Percentiles rank a stretch among this genome's conserved stretches.
Conservation (phyloP, 2,797 vertebrate genomes). For the Poecile montanus region DNA sequence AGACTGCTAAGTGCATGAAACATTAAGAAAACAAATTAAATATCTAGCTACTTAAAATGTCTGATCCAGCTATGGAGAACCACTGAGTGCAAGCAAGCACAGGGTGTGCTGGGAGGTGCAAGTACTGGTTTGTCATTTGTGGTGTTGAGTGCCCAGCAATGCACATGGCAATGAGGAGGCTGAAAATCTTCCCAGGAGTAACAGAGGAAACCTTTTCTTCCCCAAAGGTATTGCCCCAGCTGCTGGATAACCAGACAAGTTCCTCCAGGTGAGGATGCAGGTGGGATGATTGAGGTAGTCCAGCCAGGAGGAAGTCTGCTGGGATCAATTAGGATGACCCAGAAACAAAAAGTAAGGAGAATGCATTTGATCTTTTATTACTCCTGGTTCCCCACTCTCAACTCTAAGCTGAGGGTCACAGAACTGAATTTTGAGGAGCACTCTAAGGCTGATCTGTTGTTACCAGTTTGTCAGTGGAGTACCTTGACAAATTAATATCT, state of each 20-base stretch:
- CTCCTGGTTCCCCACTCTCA: neutral
- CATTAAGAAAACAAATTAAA: neutral
- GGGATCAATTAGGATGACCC: slow-evolving; percentile 77
- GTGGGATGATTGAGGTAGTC: slow-evolving; percentile 60
- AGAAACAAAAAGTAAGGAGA: slow-evolving; percentile 51
- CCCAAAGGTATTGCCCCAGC: slow-evolving; percentile 27
- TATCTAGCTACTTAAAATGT: neutral
- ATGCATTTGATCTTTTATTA: slow-evolving; percentile 8
- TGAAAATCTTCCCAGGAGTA: slow-evolving; percentile 42
- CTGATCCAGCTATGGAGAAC: neutral
- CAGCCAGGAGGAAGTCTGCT: slow-evolving; percentile 64
- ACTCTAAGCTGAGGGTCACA: slow-evolving; percentile 12
- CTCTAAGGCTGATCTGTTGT: neutral
- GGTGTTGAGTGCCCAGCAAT: neutral
- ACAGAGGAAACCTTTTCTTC: neutral
- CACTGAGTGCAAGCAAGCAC: neutral
- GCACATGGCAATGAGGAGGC: neutral
- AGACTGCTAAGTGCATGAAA: neutral
- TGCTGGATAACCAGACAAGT: slow-evolving; percentile 8
- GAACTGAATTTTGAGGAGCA: neutral
- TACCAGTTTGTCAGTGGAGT: neutral
- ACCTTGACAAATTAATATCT: neutral
- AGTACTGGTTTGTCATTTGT: neutral
- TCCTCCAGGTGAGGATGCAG: slow-evolving; percentile 44
- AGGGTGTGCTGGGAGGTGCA: neutral